Percentiles rank a stretch among this genome's conserved stretches.
Evolutionary conservation across 2,888 invertebrate genomes (phyloP).

Genomic region (Drepana falcataria): DNA sequence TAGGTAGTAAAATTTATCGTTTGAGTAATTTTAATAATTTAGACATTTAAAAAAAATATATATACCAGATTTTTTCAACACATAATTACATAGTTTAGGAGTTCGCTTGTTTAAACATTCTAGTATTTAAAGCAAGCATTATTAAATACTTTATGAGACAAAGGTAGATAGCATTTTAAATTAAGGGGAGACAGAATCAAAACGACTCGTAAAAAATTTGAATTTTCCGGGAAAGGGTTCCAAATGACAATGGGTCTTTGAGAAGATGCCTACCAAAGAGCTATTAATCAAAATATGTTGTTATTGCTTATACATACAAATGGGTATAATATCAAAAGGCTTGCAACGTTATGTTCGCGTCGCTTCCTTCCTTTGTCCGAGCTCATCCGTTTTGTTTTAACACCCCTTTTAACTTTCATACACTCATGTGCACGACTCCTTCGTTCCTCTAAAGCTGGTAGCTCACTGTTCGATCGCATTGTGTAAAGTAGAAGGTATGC

Average conservation of each 20-base stretch:
- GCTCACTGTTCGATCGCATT: slow-evolving; percentile 19
- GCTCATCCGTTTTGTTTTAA: slow-evolving; percentile 78
- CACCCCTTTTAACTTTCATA: slow-evolving; percentile 75
- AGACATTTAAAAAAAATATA: no score
- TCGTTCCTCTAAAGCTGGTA: slow-evolving; percentile 34
- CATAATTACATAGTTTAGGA: no score
- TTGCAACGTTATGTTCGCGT: slow-evolving; percentile 54
- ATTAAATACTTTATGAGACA: no score
- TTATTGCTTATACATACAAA: slow-evolving; percentile 39
- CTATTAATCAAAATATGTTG: slow-evolving; percentile 76
- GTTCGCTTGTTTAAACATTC: no score
- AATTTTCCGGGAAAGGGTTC: slow-evolving; percentile 3
- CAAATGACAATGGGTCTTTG: slow-evolving; percentile 16
- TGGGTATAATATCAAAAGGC: slow-evolving; percentile 62
- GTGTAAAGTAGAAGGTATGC: no score
- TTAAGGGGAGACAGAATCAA: background rate
- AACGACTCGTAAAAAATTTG: background rate
- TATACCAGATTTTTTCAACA: no score
- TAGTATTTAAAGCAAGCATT: no score
- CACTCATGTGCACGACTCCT: slow-evolving; percentile 62
- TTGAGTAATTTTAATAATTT: no score
- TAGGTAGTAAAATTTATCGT: no score
- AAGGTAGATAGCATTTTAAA: background rate
- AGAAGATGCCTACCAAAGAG: slow-evolving; percentile 17
- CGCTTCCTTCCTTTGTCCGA: slow-evolving; percentile 75